These are phyloP conservation scores for Limosa lapponica DNA, from an alignment of 2,797 vertebrate species.

Conservation along the genomic window DNA sequence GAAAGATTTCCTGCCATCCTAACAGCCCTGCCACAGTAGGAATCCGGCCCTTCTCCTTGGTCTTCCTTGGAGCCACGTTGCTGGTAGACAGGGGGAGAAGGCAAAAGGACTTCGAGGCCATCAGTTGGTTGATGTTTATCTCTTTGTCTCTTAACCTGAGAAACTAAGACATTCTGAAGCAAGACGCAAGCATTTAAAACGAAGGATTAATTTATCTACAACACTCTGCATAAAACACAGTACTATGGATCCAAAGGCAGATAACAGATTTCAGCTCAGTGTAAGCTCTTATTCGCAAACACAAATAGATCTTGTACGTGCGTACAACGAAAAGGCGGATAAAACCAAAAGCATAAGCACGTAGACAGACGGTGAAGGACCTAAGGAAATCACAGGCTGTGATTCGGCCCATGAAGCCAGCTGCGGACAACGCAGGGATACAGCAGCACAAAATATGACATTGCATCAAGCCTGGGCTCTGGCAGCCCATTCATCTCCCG, in stretches of 20 bases:
- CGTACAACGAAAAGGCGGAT: not conserved
- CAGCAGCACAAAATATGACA: not conserved
- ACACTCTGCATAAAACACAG: not conserved
- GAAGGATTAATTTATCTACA: not conserved
- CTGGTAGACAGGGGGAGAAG: not conserved
- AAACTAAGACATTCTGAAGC: not conserved
- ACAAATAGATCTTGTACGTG: not conserved
- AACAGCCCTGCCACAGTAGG: not conserved
- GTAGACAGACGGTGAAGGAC: not conserved
- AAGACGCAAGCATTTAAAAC: not conserved
- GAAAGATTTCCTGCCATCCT: not conserved
- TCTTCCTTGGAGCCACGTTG: not conserved
- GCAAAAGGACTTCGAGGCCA: not conserved
- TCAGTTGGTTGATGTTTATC: not conserved
- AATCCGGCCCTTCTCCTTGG: not conserved
- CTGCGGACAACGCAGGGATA: not conserved
- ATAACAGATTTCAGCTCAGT: not conserved
- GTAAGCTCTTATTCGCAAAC: not conserved
- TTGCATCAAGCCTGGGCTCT: not conserved
- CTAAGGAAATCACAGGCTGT: not conserved
- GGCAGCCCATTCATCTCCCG: conserved; percentile 17
- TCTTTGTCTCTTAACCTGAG: not conserved
- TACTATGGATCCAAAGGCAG: rapidly evolving
- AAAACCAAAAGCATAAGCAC: not conserved
- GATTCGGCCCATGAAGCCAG: not conserved